Conservation (phyloP, 2,113 vertebrate species). For the Hyperopisus bebe region DNA sequence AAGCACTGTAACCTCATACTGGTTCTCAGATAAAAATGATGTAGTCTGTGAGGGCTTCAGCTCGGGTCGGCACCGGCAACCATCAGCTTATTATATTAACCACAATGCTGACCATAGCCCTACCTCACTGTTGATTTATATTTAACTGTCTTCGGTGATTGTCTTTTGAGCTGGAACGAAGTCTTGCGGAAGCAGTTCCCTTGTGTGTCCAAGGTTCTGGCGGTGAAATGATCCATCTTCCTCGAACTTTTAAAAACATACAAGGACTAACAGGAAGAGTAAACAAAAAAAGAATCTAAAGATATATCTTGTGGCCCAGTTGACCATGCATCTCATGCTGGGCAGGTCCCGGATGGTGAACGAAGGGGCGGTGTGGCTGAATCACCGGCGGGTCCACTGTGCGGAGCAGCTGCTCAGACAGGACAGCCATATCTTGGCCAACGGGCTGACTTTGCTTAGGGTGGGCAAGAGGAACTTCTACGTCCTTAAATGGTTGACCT, state of each 20-base stretch:
- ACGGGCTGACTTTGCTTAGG: slow-evolving; percentile 79
- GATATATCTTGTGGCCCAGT: neutral
- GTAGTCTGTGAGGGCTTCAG: neutral
- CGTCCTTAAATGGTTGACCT: slow-evolving; percentile 82
- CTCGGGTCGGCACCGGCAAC: neutral
- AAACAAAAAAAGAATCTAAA: neutral
- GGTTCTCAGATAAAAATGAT: neutral
- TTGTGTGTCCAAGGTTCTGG: neutral
- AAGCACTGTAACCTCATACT: neutral
- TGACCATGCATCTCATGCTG: neutral
- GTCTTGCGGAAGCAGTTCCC: neutral
- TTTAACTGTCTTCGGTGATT: neutral
- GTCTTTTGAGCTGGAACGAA: neutral
- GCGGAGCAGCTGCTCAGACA: neutral
- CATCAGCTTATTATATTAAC: neutral
- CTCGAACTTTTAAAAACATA: neutral
- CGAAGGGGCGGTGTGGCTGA: neutral
- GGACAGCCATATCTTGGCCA: slow-evolving; percentile 81
- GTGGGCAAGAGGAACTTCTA: slow-evolving; percentile 90
- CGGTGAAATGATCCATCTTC: neutral
- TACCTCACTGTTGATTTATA: neutral
- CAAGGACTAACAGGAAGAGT: neutral
- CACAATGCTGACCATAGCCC: neutral
- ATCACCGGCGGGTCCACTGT: neutral
- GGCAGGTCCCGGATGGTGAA: neutral